These are phyloP conservation scores for Acanthosepion esculentum DNA, from an alignment of 2,888 invertebrate genomes.

Conservation along the genomic window DNA sequence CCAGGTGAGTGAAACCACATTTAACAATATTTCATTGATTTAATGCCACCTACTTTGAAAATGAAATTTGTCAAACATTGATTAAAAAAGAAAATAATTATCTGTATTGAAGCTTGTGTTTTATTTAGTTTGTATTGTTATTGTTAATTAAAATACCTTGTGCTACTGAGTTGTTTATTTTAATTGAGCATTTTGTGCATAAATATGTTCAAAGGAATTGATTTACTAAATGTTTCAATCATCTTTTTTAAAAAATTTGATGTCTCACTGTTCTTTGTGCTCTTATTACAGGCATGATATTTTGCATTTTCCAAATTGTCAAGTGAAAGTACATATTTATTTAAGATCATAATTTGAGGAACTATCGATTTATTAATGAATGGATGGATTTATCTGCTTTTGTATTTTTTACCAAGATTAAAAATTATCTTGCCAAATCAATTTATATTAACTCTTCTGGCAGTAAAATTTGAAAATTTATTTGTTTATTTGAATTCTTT, in stretches of 20 bases:
- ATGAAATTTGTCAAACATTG: not conserved
- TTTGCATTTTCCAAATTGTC: too few species aligned
- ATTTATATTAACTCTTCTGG: not conserved
- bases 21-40: not conserved
- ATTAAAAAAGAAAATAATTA: not conserved
- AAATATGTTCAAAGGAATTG: not conserved
- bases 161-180: not conserved
- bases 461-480: too few species aligned
- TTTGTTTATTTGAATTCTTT: not conserved
- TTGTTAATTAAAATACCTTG: not conserved
- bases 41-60: not conserved
- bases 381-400: not conserved
- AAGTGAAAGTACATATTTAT: too few species aligned
- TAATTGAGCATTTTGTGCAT: not conserved
- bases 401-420: not conserved
- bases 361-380: not conserved
- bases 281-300: not conserved
- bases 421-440: not conserved
- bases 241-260: not conserved
- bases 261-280: not conserved
- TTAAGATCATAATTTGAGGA: not conserved
- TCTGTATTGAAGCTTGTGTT: not conserved
- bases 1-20: not conserved
- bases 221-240: not conserved
- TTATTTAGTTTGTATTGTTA: not conserved